Evolutionary conservation across 2,888 invertebrate species (phyloP), one percentile per base, ranked within the genome.

Genomic region (Litoditis marina): DNA sequence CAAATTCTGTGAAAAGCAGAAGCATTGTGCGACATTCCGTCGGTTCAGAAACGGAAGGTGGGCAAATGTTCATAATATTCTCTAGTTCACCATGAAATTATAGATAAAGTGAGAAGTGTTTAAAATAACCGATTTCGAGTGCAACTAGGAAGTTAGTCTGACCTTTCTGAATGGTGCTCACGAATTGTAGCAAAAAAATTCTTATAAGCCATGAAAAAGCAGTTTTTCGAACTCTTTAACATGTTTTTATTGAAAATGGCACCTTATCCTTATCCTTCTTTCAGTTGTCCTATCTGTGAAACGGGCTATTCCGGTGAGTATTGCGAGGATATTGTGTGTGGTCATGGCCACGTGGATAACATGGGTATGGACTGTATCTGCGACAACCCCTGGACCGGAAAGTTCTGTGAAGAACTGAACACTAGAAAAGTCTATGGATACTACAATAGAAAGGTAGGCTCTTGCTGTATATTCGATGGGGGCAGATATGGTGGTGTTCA

Each of bases 1-100:
- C 4, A 72, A 68, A 7, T 73, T 77, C 53, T 80, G 80, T 27
- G 78, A 80, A 57, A 73, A 71, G 49, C 65, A 71, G 64, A 77
- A 71, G 47, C 59, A 71, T 39, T 76, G 76, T 30, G 68, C 68
- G 27, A 65, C 68, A 4, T 73, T 59, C 44, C 51, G 71, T 19
- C 55, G 76, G 16, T 70, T 66, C 62, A 54, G 65, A 8, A 74
- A 74, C 60, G 77, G 74, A 71, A 63, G 70, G 74, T 77, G 39
- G 55, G 73, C 70, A 31, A n/a, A n/a, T n/a, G n/a, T n/a, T n/a
- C n/a, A n/a, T n/a, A n/a, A n/a, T n/a, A n/a, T n/a, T n/a, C n/a
- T n/a, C n/a, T n/a, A n/a, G n/a, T n/a, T n/a, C n/a, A n/a, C n/a
- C n/a, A n/a, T n/a, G n/a, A n/a, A n/a, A n/a, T n/a, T n/a, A n/a